Evolutionary conservation across 2,797 vertebrate genomes (phyloP).

Genomic region (Tarsius wallacei): DNA sequence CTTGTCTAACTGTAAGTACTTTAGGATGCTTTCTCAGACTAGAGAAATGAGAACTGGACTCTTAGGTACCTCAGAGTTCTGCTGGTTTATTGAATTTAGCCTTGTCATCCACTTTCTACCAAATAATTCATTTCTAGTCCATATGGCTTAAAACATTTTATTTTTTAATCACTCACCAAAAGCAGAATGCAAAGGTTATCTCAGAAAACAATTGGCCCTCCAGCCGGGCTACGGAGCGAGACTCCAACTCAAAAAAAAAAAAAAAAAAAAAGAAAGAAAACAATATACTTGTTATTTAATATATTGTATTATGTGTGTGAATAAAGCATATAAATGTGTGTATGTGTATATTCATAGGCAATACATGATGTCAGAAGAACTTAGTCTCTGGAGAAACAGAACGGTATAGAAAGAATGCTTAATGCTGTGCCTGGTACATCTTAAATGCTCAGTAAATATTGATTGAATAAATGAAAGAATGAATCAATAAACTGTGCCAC

Average conservation of each 20-base stretch:
- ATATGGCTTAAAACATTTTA: not conserved
- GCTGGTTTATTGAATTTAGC: not conserved
- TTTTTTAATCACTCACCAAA: not conserved
- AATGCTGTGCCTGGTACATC: not conserved
- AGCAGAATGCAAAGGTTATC: not conserved
- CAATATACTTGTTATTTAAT: not conserved
- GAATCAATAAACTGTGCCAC: not conserved
- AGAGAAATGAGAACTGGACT: constrained; percentile 23
- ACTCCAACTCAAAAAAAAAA: too few relatives aligned
- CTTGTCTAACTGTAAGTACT: not conserved
- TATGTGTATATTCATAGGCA: not conserved
- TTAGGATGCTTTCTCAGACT: not conserved
- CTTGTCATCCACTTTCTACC: not conserved
- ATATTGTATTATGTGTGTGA: not conserved
- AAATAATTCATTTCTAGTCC: not conserved
- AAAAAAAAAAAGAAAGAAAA: not conserved
- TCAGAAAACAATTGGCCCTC: not conserved
- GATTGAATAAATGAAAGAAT: not conserved
- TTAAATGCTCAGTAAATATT: not conserved
- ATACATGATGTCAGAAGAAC: not conserved
- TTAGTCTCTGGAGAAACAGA: not conserved
- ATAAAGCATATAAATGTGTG: not conserved
- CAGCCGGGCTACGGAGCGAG: too few relatives aligned
- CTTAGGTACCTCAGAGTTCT: not conserved
- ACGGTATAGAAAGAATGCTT: not conserved